Evolutionary conservation across 2,113 vertebrate species (phyloP), one percentile per base, ranked within the genome.

Genomic region (Microtus montanus): DNA sequence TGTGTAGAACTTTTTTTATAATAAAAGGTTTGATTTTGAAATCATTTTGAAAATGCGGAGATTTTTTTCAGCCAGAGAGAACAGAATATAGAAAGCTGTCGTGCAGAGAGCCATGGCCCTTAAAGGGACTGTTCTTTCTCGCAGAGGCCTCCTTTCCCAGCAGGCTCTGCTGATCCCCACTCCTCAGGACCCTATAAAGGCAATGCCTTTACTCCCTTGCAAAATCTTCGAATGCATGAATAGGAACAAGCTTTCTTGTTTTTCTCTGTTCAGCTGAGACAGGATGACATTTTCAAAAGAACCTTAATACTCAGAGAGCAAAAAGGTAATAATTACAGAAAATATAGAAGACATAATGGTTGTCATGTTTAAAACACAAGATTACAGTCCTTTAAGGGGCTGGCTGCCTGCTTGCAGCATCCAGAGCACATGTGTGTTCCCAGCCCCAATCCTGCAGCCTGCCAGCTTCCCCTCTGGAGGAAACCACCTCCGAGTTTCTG

Each of bases 241-340:
- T 90, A 35, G 10, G 61, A 96, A 82, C 80, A 84, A 71, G 17
- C 93, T 68, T 64, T 93, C 66, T 87, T 93, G 35, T 86, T 97
- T 96, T 58, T 49, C 41, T 95, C 92, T 90, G n/a, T 68, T 94
- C 52, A 83, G 17, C 73, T 82, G 94, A 96, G 95, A 94, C 95
- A 94, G 80, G 64, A 52, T 97, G 97, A 97, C 92, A 96, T 97
- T 97, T 97, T 96, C 92, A 91, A 95, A 96, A 88, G 85, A 93
- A 93, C 88, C 41, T 96, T 63, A 95, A 88, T 73, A 70, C 79
- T 92, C 92, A 30, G 88, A 92, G 93, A 96, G 96, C 93, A 95
- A 92, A 97, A 96, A 96, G 96, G 90, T 86, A 96, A 86, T 97
- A 94, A 97, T 97, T 97, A 95, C 22, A 78, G 75, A 93, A 96